These are phyloP conservation scores for Pavo muticus DNA, from an alignment of 2,113 vertebrate species.

Conservation along the genomic window DNA sequence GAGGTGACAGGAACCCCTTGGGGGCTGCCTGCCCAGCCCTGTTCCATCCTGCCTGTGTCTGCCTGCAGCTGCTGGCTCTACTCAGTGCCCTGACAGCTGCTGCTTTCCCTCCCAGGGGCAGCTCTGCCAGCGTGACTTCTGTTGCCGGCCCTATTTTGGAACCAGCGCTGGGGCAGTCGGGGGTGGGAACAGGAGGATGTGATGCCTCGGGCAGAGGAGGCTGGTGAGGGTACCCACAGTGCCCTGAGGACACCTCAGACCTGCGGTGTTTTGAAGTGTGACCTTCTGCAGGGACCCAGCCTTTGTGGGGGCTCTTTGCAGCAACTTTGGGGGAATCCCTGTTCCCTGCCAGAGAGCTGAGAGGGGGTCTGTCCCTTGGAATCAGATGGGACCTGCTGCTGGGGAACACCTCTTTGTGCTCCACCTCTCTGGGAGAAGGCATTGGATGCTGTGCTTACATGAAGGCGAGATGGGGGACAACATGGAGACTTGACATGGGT, in stretches of 20 bases:
- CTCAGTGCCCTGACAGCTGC: background rate
- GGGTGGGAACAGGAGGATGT: background rate
- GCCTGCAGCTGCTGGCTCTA: rapidly evolving
- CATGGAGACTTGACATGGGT: too few species aligned
- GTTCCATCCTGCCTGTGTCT: background rate
- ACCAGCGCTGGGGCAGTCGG: background rate
- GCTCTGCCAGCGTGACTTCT: rapidly evolving
- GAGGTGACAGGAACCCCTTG: rapidly evolving
- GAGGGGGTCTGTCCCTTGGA: background rate
- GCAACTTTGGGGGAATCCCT: rapidly evolving
- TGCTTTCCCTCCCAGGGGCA: background rate
- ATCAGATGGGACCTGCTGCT: background rate
- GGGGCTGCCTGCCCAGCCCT: background rate
- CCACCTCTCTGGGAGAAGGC: background rate
- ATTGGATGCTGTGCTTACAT: background rate
- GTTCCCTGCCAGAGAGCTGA: rapidly evolving
- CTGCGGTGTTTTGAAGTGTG: rapidly evolving
- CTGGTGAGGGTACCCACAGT: rapidly evolving
- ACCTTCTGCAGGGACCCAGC: background rate
- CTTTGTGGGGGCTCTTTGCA: background rate
- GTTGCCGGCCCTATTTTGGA: rapidly evolving
- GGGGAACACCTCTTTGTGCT: background rate
- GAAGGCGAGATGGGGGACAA: too few species aligned
- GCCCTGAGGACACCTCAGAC: background rate
- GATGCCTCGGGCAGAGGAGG: background rate